Evolutionary conservation across 2,888 invertebrate species (phyloP), one percentile per base, ranked within the genome.

Genomic region (Petrophora chlorosata): DNA sequence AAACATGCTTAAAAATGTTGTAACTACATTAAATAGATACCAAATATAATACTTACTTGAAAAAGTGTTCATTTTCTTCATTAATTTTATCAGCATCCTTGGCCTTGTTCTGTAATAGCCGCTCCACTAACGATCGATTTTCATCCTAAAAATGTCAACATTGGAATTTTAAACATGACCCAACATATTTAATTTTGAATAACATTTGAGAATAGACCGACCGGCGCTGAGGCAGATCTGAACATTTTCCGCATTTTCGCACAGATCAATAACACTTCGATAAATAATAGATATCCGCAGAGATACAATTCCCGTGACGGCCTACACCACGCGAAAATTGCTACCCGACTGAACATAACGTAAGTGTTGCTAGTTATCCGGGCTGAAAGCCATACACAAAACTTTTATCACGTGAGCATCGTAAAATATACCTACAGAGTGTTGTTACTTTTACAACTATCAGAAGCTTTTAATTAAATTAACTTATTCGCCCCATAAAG

Each of bases 51-150:
- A 67, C 94, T 93, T 92, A 97, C 97, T 95, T 96, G 65, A 97
- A 85, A 79, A 96, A 95, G 78, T 95, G 95, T 82, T 99, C 99
- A 90, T 99, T 99, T 85, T 99, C 98, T 87, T 97, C 96, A 76
- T 99, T 99, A 93, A 99, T 93, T 84, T 95, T 95, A 73, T 99
- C 98, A 0, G 98, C 99, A 91, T 98, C 98, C 86, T 96, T 95
- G 36, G 96, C 94, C 88, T 99, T 99, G 78, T 97, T 95, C 63
- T 95, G 95, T 82, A 98, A 96, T 67, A 98, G 92, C 64, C 97
- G 92, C 60, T 97, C 96, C 47, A 98, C 92, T 59, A 98, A 88
- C 57, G 95, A 92, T 26, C 94, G 92, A 86, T 98, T 96, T 91
- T 98, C 98, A 74, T 95, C 95, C 95, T 97, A 91, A 55, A 93